Conservation (phyloP, 1,140 invertebrate genomes). For the Drosophila insularis region DNA sequence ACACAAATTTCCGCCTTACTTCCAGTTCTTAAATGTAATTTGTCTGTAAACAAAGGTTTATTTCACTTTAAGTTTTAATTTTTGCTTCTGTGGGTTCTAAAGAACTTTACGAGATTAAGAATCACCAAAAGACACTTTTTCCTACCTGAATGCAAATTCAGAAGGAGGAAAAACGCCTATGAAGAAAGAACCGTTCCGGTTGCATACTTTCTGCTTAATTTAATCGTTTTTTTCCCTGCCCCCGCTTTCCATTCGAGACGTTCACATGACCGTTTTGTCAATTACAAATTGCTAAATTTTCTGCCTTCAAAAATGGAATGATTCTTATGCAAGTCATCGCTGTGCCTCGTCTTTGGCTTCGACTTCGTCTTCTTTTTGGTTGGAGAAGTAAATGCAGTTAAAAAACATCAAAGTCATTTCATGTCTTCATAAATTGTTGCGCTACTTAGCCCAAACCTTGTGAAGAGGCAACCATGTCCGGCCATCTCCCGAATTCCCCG, state of each 20-base stretch:
- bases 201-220: neutral
- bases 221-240: neutral
- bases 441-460: constrained; percentile 46
- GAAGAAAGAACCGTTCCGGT: no score
- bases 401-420: constrained; percentile 77
- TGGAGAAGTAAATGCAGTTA: constrained; percentile 1
- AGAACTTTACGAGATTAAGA: no score
- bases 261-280: constrained; percentile 58
- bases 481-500: constrained; percentile 19
- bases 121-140: no score
- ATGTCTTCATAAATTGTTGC: constrained; percentile 74
- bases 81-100: no score
- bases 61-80: no score
- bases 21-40: no score
- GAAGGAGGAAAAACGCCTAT: no score
- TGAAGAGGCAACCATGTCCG: constrained; percentile 29
- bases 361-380: neutral
- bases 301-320: constrained; percentile 24
- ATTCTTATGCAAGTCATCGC: constrained; percentile 60
- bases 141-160: no score
- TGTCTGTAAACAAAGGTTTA: no score
- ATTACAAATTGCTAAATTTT: constrained; percentile 67
- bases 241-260: constrained; percentile 18
- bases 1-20: no score
- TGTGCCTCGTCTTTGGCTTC: neutral